Evolutionary conservation across 2,888 invertebrate species (phyloP).

Genomic region (Schizaphis graminum): DNA sequence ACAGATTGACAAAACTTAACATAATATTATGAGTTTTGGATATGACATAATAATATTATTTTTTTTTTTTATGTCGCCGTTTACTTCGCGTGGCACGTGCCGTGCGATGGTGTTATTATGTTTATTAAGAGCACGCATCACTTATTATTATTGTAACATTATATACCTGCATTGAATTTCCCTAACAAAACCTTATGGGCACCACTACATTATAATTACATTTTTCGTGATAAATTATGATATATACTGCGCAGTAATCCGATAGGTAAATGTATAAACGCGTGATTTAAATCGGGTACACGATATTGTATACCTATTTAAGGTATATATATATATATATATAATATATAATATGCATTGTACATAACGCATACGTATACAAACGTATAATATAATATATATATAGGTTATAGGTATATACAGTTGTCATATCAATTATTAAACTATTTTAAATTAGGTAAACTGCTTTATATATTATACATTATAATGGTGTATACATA

Average conservation of each 20-base stretch:
- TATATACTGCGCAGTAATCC: not conserved
- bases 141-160: not conserved
- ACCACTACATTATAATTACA: not conserved
- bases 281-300: not conserved
- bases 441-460: not conserved
- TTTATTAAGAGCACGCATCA: not conserved
- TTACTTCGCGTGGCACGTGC: not conserved
- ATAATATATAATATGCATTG: not conserved
- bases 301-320: not conserved
- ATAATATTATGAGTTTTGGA: not conserved
- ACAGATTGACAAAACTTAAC: not conserved
- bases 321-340: too few species aligned
- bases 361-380: not conserved
- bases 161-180: slow-evolving; percentile 3
- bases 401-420: too few species aligned
- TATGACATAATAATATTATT: not conserved
- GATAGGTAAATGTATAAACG: not conserved
- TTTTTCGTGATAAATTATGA: not conserved
- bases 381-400: not conserved
- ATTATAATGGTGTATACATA: not conserved
- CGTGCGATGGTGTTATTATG: not conserved
- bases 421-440: not conserved
- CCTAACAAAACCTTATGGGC: not conserved
- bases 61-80: not conserved
- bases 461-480: not conserved